phyloP scores from a whole-genome alignment of 2,113 vertebrate species.

The Cavia aperea region DNA sequence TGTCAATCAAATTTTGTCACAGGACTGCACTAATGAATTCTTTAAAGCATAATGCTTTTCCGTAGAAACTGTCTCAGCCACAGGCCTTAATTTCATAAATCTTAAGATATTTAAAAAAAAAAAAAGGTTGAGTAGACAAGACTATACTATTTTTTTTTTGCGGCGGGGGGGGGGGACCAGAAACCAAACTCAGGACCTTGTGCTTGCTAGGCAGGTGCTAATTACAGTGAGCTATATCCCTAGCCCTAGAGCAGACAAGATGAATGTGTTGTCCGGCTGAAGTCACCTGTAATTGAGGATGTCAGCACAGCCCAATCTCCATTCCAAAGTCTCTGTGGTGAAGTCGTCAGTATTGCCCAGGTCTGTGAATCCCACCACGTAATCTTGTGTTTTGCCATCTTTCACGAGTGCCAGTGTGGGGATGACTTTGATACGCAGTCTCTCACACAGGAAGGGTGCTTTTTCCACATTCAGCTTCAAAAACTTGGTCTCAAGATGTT shows the following conservation, averaged over 20 bases:
- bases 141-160: neutral
- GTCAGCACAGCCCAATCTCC: constrained; percentile 91
- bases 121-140: neutral
- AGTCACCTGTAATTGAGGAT: constrained; percentile 94
- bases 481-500: constrained; percentile 97
- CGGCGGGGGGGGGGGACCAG: no score
- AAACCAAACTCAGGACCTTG: no score
- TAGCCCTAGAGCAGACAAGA: neutral
- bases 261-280: neutral
- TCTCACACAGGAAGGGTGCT: constrained; percentile 93
- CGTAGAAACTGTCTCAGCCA: neutral
- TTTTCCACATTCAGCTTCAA: constrained; percentile 96
- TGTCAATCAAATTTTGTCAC: neutral
- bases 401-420: constrained; percentile 91
- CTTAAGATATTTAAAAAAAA: neutral
- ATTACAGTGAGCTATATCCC: no score
- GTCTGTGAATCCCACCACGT: constrained; percentile 91
- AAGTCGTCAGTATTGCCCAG: constrained; percentile 97
- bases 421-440: constrained; percentile 91
- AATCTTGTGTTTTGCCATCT: constrained; percentile 96
- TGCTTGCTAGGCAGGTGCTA: no score
- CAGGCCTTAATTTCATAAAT: constrained; percentile 21
- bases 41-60: neutral
- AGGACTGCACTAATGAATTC: neutral
- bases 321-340: constrained; percentile 92